Percentiles rank a stretch among this genome's conserved stretches.
phyloP scores from a whole-genome alignment of 2,797 vertebrate species.

The Chelon labrosus region DNA sequence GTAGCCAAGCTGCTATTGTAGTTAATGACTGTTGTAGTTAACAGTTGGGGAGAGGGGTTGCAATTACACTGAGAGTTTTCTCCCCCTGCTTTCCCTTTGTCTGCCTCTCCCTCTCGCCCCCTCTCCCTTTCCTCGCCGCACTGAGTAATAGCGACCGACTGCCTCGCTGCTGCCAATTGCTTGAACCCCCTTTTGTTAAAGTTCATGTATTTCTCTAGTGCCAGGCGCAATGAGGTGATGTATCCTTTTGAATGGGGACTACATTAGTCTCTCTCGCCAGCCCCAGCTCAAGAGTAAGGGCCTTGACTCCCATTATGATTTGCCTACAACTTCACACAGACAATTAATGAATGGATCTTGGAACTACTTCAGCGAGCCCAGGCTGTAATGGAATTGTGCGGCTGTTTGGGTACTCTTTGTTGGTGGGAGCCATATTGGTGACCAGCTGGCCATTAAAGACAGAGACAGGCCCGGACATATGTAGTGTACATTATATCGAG shows the following conservation, averaged over 20 bases:
- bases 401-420: slow-evolving; percentile 82
- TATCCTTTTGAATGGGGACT: slow-evolving; percentile 83
- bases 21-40: slow-evolving; percentile 90
- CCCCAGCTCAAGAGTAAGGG: slow-evolving; percentile 70
- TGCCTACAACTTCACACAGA: slow-evolving; percentile 86
- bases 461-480: slow-evolving; percentile 85
- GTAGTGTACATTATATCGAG: slow-evolving; percentile 87
- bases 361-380: slow-evolving; percentile 79
- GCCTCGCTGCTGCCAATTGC: slow-evolving; percentile 84
- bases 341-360: slow-evolving; percentile 88
- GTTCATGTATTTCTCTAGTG: slow-evolving; percentile 86
- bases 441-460: slow-evolving; percentile 89
- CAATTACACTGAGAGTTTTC: slow-evolving; percentile 86
- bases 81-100: slow-evolving; percentile 77
- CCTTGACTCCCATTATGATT: slow-evolving; percentile 84
- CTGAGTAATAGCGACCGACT: slow-evolving; percentile 84
- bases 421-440: slow-evolving; percentile 86
- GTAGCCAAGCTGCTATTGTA: slow-evolving; percentile 88
- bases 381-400: slow-evolving; percentile 83
- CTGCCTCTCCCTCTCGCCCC: slow-evolving; percentile 60
- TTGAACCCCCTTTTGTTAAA: slow-evolving; percentile 87
- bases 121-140: slow-evolving; percentile 69
- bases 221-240: slow-evolving; percentile 83
- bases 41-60: slow-evolving; percentile 87
- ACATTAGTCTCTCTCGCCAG: slow-evolving; percentile 81